Conservation (phyloP, 2,888 invertebrate genomes). For the Timema podura region DNA sequence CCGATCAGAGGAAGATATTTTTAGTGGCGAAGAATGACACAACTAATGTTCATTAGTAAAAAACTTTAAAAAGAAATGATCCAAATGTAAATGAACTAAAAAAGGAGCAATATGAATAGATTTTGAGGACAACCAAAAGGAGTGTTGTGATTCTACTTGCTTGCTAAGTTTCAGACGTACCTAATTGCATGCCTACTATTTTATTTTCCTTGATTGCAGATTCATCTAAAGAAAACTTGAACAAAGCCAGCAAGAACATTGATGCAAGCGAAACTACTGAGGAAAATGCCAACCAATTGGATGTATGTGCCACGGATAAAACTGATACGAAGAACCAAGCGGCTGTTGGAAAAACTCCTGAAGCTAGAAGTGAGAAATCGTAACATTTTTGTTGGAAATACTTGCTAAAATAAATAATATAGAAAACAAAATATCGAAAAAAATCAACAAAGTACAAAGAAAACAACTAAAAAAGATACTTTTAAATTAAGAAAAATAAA, state of each 20-base stretch:
- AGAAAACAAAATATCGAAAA: background rate
- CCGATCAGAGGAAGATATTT: background rate
- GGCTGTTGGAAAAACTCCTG: background rate
- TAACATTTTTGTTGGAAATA: conserved; percentile 1
- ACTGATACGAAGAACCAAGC: conserved; percentile 9
- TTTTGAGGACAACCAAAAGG: conserved; percentile 1
- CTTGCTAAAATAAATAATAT: background rate
- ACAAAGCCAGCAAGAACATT: conserved; percentile 5
- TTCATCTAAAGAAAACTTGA: background rate
- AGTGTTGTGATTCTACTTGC: conserved; percentile 5
- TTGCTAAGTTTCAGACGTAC: background rate
- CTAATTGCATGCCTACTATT: background rate
- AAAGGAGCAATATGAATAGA: conserved; percentile 7
- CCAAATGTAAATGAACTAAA: conserved; percentile 7
- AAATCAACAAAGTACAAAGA: background rate
- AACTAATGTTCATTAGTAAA: conserved; percentile 3
- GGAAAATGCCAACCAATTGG: background rate
- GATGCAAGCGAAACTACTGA: background rate
- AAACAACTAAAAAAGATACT: background rate
- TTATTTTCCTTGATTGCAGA: conserved; percentile 5
- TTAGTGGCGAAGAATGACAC: conserved; percentile 7
- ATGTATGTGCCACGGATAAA: conserved; percentile 5
- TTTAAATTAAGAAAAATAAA: background rate
- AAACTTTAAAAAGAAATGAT: background rate
- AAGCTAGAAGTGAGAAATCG: background rate